Evolutionary conservation across 2,888 invertebrate genomes (phyloP).

Genomic region (Noctua fimbriata): DNA sequence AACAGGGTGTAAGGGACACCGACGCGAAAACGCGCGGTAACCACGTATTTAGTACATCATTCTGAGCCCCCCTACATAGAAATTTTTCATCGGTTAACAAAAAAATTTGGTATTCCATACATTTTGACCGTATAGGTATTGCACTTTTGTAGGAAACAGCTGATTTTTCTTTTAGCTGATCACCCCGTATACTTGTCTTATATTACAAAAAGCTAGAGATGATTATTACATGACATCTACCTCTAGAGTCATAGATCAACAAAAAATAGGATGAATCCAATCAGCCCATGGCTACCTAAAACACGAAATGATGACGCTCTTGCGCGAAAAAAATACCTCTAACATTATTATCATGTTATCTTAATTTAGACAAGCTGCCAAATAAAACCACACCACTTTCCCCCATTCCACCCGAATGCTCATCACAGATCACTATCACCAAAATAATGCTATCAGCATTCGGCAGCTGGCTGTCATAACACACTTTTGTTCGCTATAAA

Average conservation of each 20-base stretch:
- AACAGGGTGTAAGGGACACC: no score
- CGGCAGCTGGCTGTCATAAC: slow-evolving; percentile 87
- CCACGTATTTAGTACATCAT: no score
- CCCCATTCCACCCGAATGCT: slow-evolving; percentile 54
- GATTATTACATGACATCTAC: no score
- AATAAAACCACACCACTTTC: slow-evolving; percentile 25
- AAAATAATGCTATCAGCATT: slow-evolving; percentile 78
- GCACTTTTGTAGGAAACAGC: no score
- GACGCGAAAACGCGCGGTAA: no score
- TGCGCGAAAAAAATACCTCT: neutral
- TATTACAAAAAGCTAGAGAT: no score
- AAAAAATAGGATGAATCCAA: neutral
- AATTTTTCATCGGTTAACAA: no score
- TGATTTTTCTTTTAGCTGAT: no score
- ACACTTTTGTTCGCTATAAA: slow-evolving; percentile 85
- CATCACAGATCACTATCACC: slow-evolving; percentile 58
- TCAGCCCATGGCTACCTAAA: neutral
- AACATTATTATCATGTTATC: neutral
- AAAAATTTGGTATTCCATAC: no score
- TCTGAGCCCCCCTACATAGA: no score
- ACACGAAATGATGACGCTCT: neutral
- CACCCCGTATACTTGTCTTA: no score
- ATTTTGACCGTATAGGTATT: no score
- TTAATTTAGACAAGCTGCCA: slow-evolving; percentile 46
- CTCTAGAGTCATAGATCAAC: neutral